Evolutionary conservation across 2,888 invertebrate genomes (phyloP), one percentile per base, ranked within the genome.

Genomic region (Athrips mouffetella): DNA sequence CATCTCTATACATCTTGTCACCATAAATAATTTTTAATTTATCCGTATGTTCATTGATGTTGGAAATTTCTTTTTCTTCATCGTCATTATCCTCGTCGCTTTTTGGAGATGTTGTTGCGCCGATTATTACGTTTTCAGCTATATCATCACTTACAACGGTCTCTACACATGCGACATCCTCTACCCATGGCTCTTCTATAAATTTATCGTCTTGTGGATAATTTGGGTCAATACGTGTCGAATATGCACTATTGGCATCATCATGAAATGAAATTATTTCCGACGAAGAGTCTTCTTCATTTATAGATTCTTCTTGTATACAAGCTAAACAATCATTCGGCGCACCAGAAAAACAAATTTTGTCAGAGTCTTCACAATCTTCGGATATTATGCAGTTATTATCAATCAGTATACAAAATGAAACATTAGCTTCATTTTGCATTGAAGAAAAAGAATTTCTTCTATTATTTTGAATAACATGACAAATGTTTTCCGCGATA

Each of bases 141-240:
- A 84, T 67, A 48, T 89, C 82, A 39, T 89, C 89, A 55, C 77
- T 83, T 20, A 83, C 76, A 49, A 89, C 80, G 18, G 87, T 88
- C 67, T 89, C 89, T 31, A 85, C 72, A 61, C 84, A 87, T 29
- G 75, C 87, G 11, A 89, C 75, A 56, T 87, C 82, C 47, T 86
- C 83, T 27, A 88, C 76, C 89, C 89, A 89, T 23, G 80, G 59
- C 48, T 76, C 76, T 54, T 71, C 74, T 29, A 66, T 50, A 2
- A 62, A 44, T 56, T 73, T 75, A 51, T 73, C 72, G 50, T 73
- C 71, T 50, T 71, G 67, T 20, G 64, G 53, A 53, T 57, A 59
- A 48, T 71, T 63, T 21, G 69, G 48, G 29, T 61, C 40, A 25
- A 65, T 60, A 5, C 69, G 53, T 48, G 69, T 64, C 21, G 63